Evolutionary conservation across 1,140 invertebrate species (phyloP).

Genomic region (Stegodyphus mimosarum): DNA sequence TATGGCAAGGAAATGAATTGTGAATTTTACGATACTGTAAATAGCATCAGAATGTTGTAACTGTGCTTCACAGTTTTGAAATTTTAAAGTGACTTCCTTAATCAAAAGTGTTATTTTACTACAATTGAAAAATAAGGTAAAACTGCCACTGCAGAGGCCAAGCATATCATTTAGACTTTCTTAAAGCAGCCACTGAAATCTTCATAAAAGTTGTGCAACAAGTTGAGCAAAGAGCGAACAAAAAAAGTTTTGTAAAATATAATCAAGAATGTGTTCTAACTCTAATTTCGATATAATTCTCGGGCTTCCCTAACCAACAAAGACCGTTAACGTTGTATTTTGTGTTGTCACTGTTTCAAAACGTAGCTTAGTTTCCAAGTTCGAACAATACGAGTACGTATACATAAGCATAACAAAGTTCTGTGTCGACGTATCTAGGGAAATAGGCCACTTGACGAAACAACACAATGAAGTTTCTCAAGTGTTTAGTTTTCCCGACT

Average conservation of each 20-base stretch:
- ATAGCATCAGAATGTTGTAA: neutral
- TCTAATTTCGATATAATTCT: conserved; percentile 27
- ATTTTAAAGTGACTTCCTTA: neutral
- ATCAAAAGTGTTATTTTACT: neutral
- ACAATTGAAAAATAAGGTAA: neutral
- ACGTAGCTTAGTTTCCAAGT: conserved; percentile 56
- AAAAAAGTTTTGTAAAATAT: neutral
- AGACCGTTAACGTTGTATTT: conserved; percentile 31
- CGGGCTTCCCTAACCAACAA: conserved; percentile 52
- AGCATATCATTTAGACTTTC: neutral
- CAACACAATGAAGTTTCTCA: neutral
- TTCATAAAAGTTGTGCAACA: neutral
- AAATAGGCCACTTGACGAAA: conserved; percentile 24
- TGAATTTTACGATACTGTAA: neutral
- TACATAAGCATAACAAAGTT: conserved; percentile 51
- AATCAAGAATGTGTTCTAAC: conserved; percentile 21
- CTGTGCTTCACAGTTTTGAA: neutral
- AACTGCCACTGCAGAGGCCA: neutral
- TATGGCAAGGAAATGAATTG: neutral
- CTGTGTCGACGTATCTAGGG: conserved; percentile 52
- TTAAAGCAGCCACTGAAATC: neutral
- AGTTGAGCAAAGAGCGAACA: neutral
- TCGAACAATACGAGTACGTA: conserved; percentile 59
- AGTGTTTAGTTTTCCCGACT: conserved; percentile 30
- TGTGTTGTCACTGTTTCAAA: conserved; percentile 51